A percentile compares a stretch with the other conserved stretches of the same genome.
phyloP scores from a whole-genome alignment of 2,797 vertebrate genomes.

The Pelochelys cantorii region DNA sequence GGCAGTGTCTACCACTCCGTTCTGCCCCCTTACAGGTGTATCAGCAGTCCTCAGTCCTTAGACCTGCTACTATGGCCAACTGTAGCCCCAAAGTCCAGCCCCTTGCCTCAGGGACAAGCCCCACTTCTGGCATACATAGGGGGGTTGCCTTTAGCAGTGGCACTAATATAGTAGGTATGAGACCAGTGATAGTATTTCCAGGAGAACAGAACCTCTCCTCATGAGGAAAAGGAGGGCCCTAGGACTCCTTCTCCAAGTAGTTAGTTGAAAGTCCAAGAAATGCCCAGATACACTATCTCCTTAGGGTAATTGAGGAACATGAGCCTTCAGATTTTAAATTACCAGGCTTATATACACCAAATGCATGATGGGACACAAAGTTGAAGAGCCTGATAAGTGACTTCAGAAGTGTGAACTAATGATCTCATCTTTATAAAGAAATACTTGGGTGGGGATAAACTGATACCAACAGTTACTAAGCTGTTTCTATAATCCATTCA shows the following conservation, averaged over 20 bases:
- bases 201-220: not conserved
- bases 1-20: too few relatives aligned
- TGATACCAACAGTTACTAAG: slow-evolving; percentile 38
- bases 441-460: slow-evolving; percentile 54
- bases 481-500: slow-evolving; percentile 56
- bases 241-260: not conserved
- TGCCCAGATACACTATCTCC: not conserved
- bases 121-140: not conserved
- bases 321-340: slow-evolving; percentile 36
- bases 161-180: not conserved
- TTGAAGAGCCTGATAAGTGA: not conserved
- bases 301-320: not conserved
- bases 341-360: not conserved
- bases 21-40: too few relatives aligned
- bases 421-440: slow-evolving; percentile 63
- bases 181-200: not conserved
- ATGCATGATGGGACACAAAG: not conserved
- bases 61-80: too few relatives aligned
- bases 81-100: too few relatives aligned
- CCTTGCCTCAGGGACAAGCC: too few relatives aligned
- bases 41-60: too few relatives aligned
- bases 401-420: not conserved
- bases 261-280: not conserved
- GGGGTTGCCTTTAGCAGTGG: not conserved
- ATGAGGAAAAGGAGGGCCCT: not conserved